Evolutionary conservation across 2,113 vertebrate species (phyloP).

Genomic region (Sprattus sprattus): DNA sequence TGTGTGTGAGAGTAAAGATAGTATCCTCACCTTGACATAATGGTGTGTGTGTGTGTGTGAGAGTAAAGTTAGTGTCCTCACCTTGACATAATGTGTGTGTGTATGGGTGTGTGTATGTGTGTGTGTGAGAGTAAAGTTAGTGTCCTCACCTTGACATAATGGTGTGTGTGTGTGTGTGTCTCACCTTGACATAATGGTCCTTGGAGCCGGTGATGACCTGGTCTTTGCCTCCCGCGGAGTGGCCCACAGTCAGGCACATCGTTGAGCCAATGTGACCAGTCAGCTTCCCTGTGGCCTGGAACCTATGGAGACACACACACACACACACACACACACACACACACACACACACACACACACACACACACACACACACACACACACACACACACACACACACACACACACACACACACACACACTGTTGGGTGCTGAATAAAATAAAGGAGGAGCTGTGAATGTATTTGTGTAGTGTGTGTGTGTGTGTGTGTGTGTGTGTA

Average conservation of each 20-base stretch:
- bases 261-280: slow-evolving; percentile 92
- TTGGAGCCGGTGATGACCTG: slow-evolving; percentile 96
- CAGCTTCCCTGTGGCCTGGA: slow-evolving; percentile 88
- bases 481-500: too few relatives aligned
- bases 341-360: slow-evolving; percentile 21
- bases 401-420: not conserved
- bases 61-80: too few relatives aligned
- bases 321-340: slow-evolving; percentile 21
- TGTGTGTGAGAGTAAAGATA: not conserved
- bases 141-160: slow-evolving; percentile 88
- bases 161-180: too few relatives aligned
- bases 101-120: not conserved
- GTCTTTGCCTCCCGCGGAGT: slow-evolving; percentile 83
- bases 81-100: too few relatives aligned
- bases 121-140: too few relatives aligned
- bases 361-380: slow-evolving; percentile 25
- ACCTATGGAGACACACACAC: slow-evolving; percentile 63
- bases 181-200: slow-evolving; percentile 43
- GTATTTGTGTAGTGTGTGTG: not conserved
- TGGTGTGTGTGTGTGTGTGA: too few relatives aligned
- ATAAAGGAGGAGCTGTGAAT: too few relatives aligned
- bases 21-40: too few relatives aligned
- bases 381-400: too few relatives aligned
- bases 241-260: slow-evolving; percentile 93
- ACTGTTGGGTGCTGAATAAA: slow-evolving; percentile 1